Base-by-base conservation (phyloP, 2,113 vertebrate species). In the Opisthocomus hoazin region DNA sequence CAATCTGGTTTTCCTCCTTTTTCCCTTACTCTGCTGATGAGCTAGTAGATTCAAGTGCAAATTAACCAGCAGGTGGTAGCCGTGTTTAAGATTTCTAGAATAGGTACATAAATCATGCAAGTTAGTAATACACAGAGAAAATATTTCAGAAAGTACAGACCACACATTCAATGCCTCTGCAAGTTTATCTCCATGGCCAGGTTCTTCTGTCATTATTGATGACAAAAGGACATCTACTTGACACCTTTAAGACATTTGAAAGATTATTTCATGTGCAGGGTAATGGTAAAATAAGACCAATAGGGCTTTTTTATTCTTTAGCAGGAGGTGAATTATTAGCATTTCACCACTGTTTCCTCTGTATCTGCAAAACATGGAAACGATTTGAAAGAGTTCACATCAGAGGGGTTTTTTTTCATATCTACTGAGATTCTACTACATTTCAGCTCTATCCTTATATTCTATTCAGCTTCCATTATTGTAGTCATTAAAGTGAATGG, bases 61-160 rank as follows among this genome's bases (percentile, higher is more conserved):
- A 71, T 50, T 87, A 89, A 76, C 96, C 97, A 97, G 87, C 90
- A 97, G 97, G 69, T 86, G 97, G 97, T 87, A 97, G 96, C 61
- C 96, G 65, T 39, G 95, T 58, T 94, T 94, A 94, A 92, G 81
- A 84, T 83, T 94, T 94, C 69, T 56, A 48, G 45, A 88, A 64
- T 22, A 23, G 22, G 5, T 15, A 2, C 46, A 3, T 41, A 57
- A 53, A 20, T 87, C 24, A 11, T 57, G 15, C 8, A 21, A 37
- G 24, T 57, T 70, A n/a, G 19, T n/a, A 43, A n/a, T 21, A 20
- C 30, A 41, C 20, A 37, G 36, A 77, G 26, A 84, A 74, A 81
- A 14, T 64, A 37, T 29, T 93, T 88, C 36, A 78, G 60, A 66
- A 51, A 51, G 14, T 64, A 75, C 16, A 70, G 32, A 89, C 34